Base-by-base conservation (phyloP, 2,888 invertebrate genomes). In the Aphidius colemani region DNA sequence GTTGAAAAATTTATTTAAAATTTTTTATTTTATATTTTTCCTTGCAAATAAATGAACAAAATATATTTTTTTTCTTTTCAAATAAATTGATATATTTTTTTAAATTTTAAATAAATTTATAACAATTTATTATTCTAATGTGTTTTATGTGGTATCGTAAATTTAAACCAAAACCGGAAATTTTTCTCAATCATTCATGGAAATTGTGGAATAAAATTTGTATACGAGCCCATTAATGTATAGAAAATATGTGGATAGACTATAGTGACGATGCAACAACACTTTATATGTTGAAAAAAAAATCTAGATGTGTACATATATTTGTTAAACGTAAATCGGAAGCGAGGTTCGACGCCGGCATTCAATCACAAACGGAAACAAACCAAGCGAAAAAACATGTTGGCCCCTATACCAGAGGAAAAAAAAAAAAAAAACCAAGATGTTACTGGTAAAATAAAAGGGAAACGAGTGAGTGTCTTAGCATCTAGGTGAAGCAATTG, bases 381-480 rank as follows among this genome's bases (percentile, higher is more conserved):
- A 76, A 72, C 69, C 71, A 75, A 79, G 77, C 77, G 79, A 79
- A 79, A 79, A 78, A 79, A 78, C 78, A 73, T 78, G 79, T 78
- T 74, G 71, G 11, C 55, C 49, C 48, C 48, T 43, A 18, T 46
- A 46, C 40, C 46, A 11, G 1, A 30, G 2, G 5, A 30, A 30
- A 5, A 30, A 30, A 8, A 48, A 49, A 11, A 43, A 43, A 51
- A 45, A 46, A 30, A 43, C 48, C 61, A 66, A 70, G 71, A 69
- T 69, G 72, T 73, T 56, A 13, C 40, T 49, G 53, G 60, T 60
- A 45, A 40, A 39, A 60, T 44, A 30, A 53, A 39, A 51, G 39
- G 45, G 45, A 8, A 50, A 56, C 30, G 11, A 30, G 57, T 50
- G 48, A 50, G 30, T 71, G 68, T 63, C 64, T 60, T 64, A 58